These are phyloP conservation scores for Amyelois transitella DNA, from an alignment of 1,140 invertebrate species.

Conservation along the genomic window DNA sequence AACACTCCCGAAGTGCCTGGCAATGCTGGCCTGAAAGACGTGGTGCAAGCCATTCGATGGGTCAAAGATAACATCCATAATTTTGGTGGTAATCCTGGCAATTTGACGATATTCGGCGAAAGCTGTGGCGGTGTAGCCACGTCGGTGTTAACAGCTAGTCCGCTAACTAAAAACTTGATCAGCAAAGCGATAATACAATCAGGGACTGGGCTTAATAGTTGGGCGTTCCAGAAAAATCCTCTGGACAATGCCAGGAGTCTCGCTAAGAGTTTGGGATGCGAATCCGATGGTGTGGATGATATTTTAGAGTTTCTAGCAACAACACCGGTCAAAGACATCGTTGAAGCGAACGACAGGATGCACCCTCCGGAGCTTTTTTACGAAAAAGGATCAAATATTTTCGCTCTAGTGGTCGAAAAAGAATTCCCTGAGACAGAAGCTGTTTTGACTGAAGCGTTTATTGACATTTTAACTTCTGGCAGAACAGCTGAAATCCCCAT, in stretches of 20 bases:
- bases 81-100: constrained; percentile 76
- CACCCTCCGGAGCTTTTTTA: constrained; percentile 20
- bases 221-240: constrained; percentile 65
- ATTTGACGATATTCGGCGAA: constrained; percentile 75
- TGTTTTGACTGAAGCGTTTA: constrained; percentile 43
- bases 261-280: constrained; percentile 44
- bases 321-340: constrained; percentile 49
- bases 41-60: constrained; percentile 78
- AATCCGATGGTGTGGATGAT: constrained; percentile 42
- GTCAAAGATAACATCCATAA: constrained; percentile 73
- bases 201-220: constrained; percentile 78
- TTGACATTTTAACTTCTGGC: constrained; percentile 50
- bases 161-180: constrained; percentile 74
- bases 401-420: constrained; percentile 53
- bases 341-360: constrained; percentile 35
- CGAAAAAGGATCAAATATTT: constrained; percentile 19
- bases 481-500: constrained; percentile 49
- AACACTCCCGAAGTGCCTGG: constrained; percentile 74
- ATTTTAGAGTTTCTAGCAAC: constrained; percentile 52
- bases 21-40: constrained; percentile 79
- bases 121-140: constrained; percentile 72
- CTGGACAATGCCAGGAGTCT: constrained; percentile 51
- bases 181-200: constrained; percentile 79
- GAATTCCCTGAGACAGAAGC: constrained; percentile 56
- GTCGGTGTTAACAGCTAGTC: constrained; percentile 71